A percentile compares a stretch with the other conserved stretches of the same genome.
These are phyloP conservation scores for Microcebus jonahi DNA, from an alignment of 2,113 vertebrate species.

Conservation along the genomic window DNA sequence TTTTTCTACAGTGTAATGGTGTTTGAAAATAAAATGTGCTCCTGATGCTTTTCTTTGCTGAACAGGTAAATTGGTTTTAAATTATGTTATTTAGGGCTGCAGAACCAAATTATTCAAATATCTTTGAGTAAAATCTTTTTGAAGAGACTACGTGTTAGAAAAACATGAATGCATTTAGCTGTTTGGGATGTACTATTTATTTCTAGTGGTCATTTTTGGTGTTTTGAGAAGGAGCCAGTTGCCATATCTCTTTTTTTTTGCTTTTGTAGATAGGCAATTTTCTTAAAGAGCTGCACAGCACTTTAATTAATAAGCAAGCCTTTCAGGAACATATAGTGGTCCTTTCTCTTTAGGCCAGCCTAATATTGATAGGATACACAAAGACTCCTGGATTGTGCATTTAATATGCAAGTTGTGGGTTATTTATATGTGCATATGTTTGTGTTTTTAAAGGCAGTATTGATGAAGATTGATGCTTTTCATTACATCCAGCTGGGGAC, in stretches of 20 bases:
- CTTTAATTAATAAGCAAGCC: neutral
- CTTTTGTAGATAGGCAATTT: neutral
- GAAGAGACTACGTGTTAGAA: neutral
- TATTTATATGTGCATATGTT: neutral
- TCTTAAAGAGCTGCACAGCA: neutral
- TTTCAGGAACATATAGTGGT: neutral
- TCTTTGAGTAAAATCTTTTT: neutral
- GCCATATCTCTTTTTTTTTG: neutral
- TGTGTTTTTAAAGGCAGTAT: constrained; percentile 87
- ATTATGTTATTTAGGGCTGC: neutral
- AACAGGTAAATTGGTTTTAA: neutral
- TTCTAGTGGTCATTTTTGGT: neutral
- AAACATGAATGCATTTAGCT: neutral
- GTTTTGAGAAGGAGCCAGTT: neutral
- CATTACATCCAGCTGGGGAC: constrained; percentile 96
- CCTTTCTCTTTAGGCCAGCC: neutral
- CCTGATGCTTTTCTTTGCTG: neutral
- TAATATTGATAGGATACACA: neutral
- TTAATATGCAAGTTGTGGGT: neutral
- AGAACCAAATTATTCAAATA: neutral
- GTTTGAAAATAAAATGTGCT: neutral
- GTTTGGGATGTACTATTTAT: neutral
- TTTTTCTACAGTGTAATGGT: neutral
- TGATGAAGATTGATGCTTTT: constrained; percentile 99
- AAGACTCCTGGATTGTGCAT: neutral